Conservation (phyloP, 2,888 invertebrate species). For the Alviniconcha strummeri region DNA sequence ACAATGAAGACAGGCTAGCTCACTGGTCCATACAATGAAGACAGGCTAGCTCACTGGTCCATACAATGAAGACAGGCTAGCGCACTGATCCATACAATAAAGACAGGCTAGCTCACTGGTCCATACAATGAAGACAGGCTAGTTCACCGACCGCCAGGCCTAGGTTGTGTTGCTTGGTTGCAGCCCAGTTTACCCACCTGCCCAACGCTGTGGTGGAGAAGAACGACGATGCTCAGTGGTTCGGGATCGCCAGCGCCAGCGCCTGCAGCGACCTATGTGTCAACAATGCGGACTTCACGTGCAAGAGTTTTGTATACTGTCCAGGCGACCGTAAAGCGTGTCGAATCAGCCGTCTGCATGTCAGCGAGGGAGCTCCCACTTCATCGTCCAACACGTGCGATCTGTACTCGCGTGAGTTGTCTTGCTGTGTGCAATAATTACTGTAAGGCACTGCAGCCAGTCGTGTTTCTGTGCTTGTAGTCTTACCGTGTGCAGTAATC, state of each 20-base stretch:
- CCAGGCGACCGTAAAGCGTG: constrained; percentile 41
- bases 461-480: too few species aligned
- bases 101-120: too few species aligned
- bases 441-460: too few species aligned
- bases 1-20: too few species aligned
- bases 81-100: too few species aligned
- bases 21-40: too few species aligned
- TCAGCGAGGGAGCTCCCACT: constrained; percentile 39
- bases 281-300: constrained; percentile 44
- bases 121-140: too few species aligned
- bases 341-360: constrained; percentile 48
- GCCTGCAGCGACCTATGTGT: constrained; percentile 53
- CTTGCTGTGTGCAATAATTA: too few species aligned
- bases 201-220: constrained; percentile 44
- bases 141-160: too few species aligned
- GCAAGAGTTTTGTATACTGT: constrained; percentile 61
- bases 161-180: constrained; percentile 1
- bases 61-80: too few species aligned
- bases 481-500: too few species aligned
- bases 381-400: constrained; percentile 43
- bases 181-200: constrained; percentile 57
- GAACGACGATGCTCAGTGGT: constrained; percentile 46
- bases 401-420: constrained; percentile 54
- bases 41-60: too few species aligned
- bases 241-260: constrained; percentile 35